Conservation (phyloP, 2,797 vertebrate species). For the Scyliorhinus canicula region DNA sequence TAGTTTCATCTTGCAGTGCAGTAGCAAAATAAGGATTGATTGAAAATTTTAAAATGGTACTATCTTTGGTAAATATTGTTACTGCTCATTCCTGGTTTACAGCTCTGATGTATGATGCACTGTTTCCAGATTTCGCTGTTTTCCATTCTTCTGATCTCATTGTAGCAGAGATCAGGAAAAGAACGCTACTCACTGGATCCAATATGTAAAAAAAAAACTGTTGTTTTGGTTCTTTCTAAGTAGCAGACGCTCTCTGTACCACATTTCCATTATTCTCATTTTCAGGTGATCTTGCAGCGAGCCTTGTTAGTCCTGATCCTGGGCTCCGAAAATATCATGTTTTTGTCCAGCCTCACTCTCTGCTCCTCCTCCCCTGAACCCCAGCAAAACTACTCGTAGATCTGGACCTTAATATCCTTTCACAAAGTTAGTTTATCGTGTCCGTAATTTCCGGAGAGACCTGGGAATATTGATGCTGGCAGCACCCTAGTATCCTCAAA, state of each 20-base stretch:
- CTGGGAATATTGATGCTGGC: background rate
- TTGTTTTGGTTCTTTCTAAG: background rate
- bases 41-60: background rate
- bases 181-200: background rate
- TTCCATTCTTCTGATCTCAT: background rate
- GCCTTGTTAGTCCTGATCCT: background rate
- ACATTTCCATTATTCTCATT: background rate
- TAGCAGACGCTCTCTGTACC: too few species aligned
- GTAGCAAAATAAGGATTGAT: background rate
- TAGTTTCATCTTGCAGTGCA: background rate
- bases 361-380: background rate
- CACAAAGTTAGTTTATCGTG: background rate
- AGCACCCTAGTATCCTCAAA: background rate
- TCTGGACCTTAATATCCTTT: background rate
- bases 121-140: background rate
- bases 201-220: background rate
- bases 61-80: background rate
- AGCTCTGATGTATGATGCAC: background rate
- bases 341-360: background rate
- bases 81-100: background rate
- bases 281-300: background rate
- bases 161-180: background rate
- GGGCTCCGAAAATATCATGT: background rate
- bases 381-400: background rate
- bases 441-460: background rate